Evolutionary conservation across 2,113 vertebrate species (phyloP), one percentile per base, ranked within the genome.

Genomic region (Bothrops jararaca): DNA sequence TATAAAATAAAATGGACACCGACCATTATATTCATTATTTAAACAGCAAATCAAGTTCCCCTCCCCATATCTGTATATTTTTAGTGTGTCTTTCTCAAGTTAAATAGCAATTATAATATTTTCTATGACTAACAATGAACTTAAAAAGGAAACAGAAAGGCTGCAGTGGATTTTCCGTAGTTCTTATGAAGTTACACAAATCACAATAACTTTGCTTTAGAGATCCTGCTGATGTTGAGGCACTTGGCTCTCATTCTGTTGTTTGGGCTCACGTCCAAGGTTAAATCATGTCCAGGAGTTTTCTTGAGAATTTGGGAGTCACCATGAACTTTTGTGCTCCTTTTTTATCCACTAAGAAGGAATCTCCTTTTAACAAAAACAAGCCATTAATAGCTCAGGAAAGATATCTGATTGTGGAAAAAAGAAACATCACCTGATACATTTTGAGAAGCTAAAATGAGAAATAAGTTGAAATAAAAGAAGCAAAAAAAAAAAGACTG

Each of bases 261-360:
- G 91, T 90, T 90, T 58, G 85, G 89, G 58, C 91, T 93, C 0
- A 50, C 39, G 54, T 85, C 80, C 89, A 93, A 94, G 42, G 45
- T n/a, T 20, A 50, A 91, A 91, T 89, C 60, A 23, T 6, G 1
- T 93, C 52, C 89, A 58, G 85, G 89, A 94, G 5, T 53, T 52
- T 95, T 96, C 94, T 91, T 90, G 87, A n/a, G 93, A 88, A 50
- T 34, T 74, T 92, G 50, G 91, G 93, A 91, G 90, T 89, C 94
- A 69, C 90, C 69, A 4, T 92, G 56, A 95, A 93, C 93, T 94
- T 93, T 9, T 54, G 15, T 93, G 39, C 52, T 52, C 1, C 88
- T 95, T 88, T 29, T 95, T 42, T 39, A 1, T 0, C 3, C 2
- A 92, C 34, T 39, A 92, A 91, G 50, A 94, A 4, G 20, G 13